These are phyloP conservation scores for Acleris cristana DNA, from an alignment of 2,888 invertebrate genomes.

Conservation along the genomic window DNA sequence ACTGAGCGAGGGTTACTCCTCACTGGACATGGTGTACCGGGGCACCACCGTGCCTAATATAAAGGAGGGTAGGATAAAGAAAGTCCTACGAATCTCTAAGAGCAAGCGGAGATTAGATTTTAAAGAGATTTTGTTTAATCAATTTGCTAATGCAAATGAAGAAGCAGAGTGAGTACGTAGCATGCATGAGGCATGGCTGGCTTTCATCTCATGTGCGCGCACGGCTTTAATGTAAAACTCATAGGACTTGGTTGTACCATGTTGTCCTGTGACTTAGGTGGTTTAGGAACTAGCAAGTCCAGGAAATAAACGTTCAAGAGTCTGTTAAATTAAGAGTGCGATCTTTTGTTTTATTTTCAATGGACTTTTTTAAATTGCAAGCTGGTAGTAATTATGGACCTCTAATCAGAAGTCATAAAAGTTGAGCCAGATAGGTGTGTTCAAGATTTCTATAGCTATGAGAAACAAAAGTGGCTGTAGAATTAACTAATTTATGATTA, in stretches of 20 bases:
- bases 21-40: conserved; percentile 86
- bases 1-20: conserved; percentile 85
- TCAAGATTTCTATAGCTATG: too few relatives aligned
- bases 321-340: too few relatives aligned
- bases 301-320: too few relatives aligned
- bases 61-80: conserved; percentile 80
- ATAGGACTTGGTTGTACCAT: background rate
- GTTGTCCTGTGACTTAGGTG: background rate
- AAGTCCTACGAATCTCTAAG: conserved; percentile 81
- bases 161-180: conserved; percentile 34
- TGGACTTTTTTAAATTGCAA: too few relatives aligned
- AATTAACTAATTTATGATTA: too few relatives aligned
- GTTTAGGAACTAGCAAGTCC: background rate
- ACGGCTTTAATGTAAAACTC: background rate
- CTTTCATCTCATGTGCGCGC: conserved; percentile 2
- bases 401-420: too few relatives aligned
- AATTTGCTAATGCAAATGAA: conserved; percentile 29
- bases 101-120: conserved; percentile 59
- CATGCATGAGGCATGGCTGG: conserved; percentile 20
- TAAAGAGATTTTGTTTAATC: conserved; percentile 28
- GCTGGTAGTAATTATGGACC: too few relatives aligned
- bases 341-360: too few relatives aligned
- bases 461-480: too few relatives aligned
- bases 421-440: too few relatives aligned
- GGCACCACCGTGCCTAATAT: conserved; percentile 84